These are phyloP conservation scores for Epinephelus fuscoguttatus DNA, from an alignment of 2,113 vertebrate genomes.

Conservation along the genomic window DNA sequence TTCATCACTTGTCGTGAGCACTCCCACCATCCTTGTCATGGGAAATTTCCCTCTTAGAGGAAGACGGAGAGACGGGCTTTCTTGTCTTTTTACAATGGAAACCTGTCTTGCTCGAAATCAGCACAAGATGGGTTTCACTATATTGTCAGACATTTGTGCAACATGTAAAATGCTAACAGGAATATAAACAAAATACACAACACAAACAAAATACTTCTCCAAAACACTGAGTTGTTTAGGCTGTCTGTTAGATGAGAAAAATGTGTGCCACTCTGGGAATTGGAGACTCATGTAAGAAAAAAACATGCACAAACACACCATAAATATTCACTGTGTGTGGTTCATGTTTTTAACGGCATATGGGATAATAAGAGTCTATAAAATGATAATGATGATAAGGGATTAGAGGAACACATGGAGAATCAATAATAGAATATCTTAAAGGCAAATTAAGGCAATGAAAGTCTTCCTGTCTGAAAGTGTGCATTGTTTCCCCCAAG, in stretches of 20 bases:
- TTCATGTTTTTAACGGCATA: not conserved
- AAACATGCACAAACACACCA: not conserved
- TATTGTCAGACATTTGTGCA: not conserved
- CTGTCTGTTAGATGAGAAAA: not conserved
- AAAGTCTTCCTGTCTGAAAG: not conserved
- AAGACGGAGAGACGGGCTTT: slow-evolving; percentile 8
- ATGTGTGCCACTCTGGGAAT: not conserved
- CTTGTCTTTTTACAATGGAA: slow-evolving; percentile 19
- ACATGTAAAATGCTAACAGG: not conserved
- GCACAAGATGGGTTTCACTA: not conserved
- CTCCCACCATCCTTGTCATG: slow-evolving; percentile 26
- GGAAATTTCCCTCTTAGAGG: slow-evolving; percentile 43
- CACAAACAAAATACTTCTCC: not conserved
- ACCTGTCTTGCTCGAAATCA: not conserved
- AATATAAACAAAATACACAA: not conserved
- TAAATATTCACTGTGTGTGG: not conserved
- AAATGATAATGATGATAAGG: not conserved
- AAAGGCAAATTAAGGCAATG: too few species aligned
- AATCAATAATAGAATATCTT: not conserved
- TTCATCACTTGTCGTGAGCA: slow-evolving; percentile 46
- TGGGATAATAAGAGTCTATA: not conserved
- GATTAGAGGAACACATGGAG: not conserved
- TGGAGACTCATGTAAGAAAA: not conserved
- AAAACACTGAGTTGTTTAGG: not conserved
- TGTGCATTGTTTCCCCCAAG: not conserved